Percentiles rank a stretch among this genome's conserved stretches.
Conservation (phyloP, 2,888 invertebrate genomes). For the Pristionchus japonicus region DNA sequence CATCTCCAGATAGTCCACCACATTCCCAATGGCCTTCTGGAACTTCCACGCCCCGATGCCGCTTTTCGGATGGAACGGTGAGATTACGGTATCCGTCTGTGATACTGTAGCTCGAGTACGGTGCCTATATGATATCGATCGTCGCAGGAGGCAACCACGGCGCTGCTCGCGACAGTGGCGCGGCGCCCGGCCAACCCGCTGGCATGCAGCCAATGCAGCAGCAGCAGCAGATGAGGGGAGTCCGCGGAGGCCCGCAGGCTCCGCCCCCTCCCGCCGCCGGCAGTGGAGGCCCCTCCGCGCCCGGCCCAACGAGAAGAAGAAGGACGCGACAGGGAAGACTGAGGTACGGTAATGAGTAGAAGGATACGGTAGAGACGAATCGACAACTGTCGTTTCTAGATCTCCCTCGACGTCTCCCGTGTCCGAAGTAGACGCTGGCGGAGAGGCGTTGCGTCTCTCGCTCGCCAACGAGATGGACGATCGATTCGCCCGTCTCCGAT, state of each 20-base stretch:
- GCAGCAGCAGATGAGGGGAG: background rate
- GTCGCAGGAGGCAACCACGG: background rate
- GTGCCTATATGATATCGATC: background rate
- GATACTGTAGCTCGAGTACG: background rate
- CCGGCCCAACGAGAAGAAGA: background rate
- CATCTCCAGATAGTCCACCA: too few species aligned
- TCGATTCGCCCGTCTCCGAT: slow-evolving; percentile 38
- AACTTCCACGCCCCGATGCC: slow-evolving; percentile 11
- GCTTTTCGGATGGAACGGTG: slow-evolving; percentile 10
- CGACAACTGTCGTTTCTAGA: slow-evolving; percentile 3
- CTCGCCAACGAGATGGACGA: slow-evolving; percentile 23
- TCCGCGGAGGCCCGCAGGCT: background rate
- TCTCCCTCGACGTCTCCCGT: background rate
- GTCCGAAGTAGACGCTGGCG: background rate
- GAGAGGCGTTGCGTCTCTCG: background rate
- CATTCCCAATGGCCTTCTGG: background rate
- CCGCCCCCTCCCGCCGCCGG: background rate
- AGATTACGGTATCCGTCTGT: background rate
- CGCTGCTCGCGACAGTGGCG: background rate
- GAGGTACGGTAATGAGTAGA: background rate
- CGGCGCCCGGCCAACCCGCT: background rate
- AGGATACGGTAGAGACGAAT: background rate
- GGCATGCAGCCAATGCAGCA: background rate
- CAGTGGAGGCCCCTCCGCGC: background rate
- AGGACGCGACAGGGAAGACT: slow-evolving; percentile 13